Conservation (phyloP, 2,888 invertebrate species). For the Macaria notata region DNA sequence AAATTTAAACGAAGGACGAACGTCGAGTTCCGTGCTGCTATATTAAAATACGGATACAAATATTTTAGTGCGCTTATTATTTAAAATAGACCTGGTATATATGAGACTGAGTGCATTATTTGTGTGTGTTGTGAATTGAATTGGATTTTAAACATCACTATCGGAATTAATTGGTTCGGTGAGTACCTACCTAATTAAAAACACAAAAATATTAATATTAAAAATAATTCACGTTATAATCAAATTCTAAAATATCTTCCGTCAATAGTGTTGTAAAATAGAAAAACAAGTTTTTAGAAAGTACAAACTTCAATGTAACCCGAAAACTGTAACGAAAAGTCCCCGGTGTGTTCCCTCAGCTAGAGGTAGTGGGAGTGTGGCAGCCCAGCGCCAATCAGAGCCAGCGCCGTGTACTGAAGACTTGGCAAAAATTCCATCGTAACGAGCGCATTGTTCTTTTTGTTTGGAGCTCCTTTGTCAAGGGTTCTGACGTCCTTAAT, state of each 20-base stretch:
- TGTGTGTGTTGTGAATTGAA: too few species aligned
- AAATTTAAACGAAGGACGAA: slow-evolving; percentile 43
- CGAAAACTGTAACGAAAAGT: neutral
- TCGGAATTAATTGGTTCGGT: slow-evolving; percentile 3
- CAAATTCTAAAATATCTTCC: too few species aligned
- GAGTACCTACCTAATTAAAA: neutral
- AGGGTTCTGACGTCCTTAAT: slow-evolving; percentile 60
- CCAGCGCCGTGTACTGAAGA: slow-evolving; percentile 33
- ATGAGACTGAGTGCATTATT: too few species aligned
- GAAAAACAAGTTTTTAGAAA: too few species aligned
- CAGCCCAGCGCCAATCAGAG: slow-evolving; percentile 61
- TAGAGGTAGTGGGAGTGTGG: slow-evolving; percentile 20
- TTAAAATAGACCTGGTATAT: too few species aligned
- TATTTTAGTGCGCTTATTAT: too few species aligned
- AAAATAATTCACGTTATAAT: too few species aligned
- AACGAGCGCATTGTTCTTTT: slow-evolving; percentile 74
- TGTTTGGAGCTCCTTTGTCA: slow-evolving; percentile 65
- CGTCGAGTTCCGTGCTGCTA: slow-evolving; percentile 36
- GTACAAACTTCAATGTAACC: too few species aligned
- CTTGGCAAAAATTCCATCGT: slow-evolving; percentile 60
- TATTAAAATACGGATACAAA: neutral
- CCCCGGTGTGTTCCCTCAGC: slow-evolving; percentile 9
- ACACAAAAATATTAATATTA: too few species aligned
- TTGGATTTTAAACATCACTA: too few species aligned
- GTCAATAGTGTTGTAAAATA: too few species aligned